Conservation (phyloP, 2,888 invertebrate species). For the Melanophora roralis region DNA sequence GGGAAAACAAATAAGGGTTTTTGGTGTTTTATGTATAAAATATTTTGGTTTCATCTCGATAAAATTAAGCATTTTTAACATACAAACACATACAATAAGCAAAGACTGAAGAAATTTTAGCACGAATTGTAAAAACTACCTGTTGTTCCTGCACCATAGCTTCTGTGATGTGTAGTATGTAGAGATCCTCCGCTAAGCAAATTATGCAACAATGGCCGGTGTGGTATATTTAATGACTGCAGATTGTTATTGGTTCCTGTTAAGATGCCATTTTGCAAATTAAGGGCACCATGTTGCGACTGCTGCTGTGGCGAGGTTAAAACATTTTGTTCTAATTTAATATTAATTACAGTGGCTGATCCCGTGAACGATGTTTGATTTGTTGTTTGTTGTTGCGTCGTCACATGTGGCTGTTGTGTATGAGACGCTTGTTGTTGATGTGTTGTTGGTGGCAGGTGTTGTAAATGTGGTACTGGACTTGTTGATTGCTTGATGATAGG, state of each 20-base stretch:
- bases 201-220: slow-evolving; percentile 77
- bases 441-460: slow-evolving; percentile 73
- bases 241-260: slow-evolving; percentile 67
- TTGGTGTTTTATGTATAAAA: neutral
- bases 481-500: slow-evolving; percentile 77
- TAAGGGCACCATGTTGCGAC: slow-evolving; percentile 60
- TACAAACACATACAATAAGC: slow-evolving; percentile 2
- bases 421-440: slow-evolving; percentile 69
- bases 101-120: neutral
- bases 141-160: slow-evolving; percentile 77
- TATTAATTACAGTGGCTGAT: slow-evolving; percentile 72
- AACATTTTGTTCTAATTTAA: slow-evolving; percentile 75
- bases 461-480: slow-evolving; percentile 76
- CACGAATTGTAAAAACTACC: slow-evolving; percentile 67
- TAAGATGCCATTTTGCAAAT: slow-evolving; percentile 65
- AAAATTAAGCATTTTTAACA: neutral
- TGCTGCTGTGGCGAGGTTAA: slow-evolving; percentile 69
- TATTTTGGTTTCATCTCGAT: neutral
- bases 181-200: slow-evolving; percentile 76
- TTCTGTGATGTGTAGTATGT: slow-evolving; percentile 77
- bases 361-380: slow-evolving; percentile 68
- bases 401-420: slow-evolving; percentile 68
- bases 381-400: slow-evolving; percentile 64
- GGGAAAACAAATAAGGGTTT: slow-evolving; percentile 22
- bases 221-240: slow-evolving; percentile 74